Base-by-base conservation (phyloP, 2,797 vertebrate species). In the Tolypeutes matacus region DNA sequence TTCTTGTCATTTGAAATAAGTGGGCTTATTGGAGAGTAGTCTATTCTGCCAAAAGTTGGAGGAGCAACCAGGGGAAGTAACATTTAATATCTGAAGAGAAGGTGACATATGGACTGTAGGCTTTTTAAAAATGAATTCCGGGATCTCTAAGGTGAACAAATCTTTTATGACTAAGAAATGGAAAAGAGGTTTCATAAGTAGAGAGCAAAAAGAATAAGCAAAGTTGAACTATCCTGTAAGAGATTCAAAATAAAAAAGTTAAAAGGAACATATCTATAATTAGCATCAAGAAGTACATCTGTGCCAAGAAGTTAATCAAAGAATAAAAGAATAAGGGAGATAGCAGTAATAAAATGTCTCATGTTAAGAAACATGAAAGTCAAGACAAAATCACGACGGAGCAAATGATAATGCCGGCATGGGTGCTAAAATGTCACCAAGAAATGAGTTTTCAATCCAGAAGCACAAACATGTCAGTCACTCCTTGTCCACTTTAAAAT, bases 81-180 rank as follows among this genome's bases (percentile, higher is more conserved):
- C 96, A 95, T 95, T 89, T 97, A 97, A 95, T 95, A 95, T 96
- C 89, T 56, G 95, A 95, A 64, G 91, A 95, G 86, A 89, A 83
- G 95, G 91, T 56, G 86, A 97, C 97, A 97, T 97, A 97, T 97
- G 97, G 97, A 90, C 93, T 94, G 96, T 96, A 95, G 96, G 96
- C 96, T 97, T 96, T 73, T 10, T 39, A 83, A 92, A 96, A 83
- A 93, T 31, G 81, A 95, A 94, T 83, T 77, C 86, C 96, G 86
- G 83, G 94, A 94, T 95, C 95, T 88, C 93, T 90, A 96, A 97
- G 97, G 97, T 97, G 95, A 97, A 95, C 58, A 46, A 91, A 94
- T 96, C 75, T 88, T 91, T 91, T 91, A 86, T 94, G 93, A 94
- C 89, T 96, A 95, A 96, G 46, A 95, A 91, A 83, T 39, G 58